phyloP scores from a whole-genome alignment of 2,797 vertebrate species.

The Sebastes vulpes region DNA sequence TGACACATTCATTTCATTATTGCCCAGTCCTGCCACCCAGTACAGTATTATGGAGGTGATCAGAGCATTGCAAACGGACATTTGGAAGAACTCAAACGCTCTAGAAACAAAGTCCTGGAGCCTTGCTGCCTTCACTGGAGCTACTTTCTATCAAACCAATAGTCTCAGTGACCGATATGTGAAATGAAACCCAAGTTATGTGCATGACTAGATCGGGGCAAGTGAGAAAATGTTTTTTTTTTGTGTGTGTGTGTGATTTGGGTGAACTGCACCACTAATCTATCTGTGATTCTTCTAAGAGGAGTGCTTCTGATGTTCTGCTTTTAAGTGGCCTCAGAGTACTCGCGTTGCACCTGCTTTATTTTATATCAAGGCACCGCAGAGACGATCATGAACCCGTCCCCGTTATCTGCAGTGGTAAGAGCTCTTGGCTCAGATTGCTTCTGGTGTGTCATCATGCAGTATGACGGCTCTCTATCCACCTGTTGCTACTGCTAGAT shows the following conservation, averaged over 20 bases:
- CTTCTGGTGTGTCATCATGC: conserved; percentile 35
- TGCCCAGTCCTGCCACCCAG: background rate
- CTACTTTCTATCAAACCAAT: background rate
- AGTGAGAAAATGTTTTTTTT: background rate
- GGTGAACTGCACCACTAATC: background rate
- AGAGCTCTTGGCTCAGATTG: conserved; percentile 34
- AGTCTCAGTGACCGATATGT: background rate
- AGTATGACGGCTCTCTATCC: conserved; percentile 29
- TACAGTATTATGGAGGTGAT: background rate
- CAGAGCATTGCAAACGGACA: background rate
- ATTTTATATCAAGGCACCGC: background rate
- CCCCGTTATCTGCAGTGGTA: conserved; percentile 10
- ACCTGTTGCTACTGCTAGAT: conserved; percentile 32
- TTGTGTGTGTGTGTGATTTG: background rate
- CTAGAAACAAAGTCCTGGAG: background rate
- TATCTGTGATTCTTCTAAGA: background rate
- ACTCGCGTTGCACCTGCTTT: background rate
- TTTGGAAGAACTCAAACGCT: background rate
- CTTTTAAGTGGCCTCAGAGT: background rate
- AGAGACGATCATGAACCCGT: background rate
- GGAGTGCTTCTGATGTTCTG: background rate
- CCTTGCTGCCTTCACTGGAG: background rate
- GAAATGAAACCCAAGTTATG: background rate
- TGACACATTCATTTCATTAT: background rate
- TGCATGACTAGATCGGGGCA: background rate